Evolutionary conservation across 2,113 vertebrate genomes (phyloP).

Genomic region (Spilogale gracilis): DNA sequence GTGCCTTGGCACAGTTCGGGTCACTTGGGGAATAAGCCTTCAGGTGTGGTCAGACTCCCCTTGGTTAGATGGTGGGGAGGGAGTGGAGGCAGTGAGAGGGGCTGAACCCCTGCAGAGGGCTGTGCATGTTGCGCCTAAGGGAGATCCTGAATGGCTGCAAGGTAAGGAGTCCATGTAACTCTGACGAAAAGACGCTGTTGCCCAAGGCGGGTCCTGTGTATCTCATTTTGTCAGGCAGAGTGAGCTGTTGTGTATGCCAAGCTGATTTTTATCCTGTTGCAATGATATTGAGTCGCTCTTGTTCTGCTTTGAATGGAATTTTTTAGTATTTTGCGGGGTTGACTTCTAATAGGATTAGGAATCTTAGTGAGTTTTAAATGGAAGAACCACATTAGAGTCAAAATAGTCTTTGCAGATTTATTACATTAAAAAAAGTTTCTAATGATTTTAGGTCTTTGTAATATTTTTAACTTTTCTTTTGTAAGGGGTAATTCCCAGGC

Average conservation of each 20-base stretch:
- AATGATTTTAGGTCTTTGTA: background rate
- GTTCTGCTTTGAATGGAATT: background rate
- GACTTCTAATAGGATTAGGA: constrained; percentile 5
- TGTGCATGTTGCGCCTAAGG: no score
- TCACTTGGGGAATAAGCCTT: background rate
- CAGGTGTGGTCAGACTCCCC: background rate
- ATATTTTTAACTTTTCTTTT: background rate
- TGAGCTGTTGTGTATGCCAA: background rate
- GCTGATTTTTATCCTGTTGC: constrained; percentile 10
- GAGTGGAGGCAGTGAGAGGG: background rate
- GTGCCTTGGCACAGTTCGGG: background rate
- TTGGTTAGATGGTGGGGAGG: background rate
- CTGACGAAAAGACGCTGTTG: background rate
- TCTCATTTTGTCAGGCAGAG: background rate
- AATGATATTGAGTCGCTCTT: background rate
- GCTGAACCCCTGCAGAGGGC: background rate
- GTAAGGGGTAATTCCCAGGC: background rate
- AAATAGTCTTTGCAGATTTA: constrained; percentile 20
- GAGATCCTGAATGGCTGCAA: background rate
- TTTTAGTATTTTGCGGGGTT: background rate
- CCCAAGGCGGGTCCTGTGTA: no score
- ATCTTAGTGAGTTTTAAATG: background rate
- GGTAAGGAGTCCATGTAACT: background rate
- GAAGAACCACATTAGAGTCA: constrained; percentile 13
- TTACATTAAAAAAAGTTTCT: background rate